Conservation (phyloP, 2,113 vertebrate species). For the Macheiramphus alcinus region DNA sequence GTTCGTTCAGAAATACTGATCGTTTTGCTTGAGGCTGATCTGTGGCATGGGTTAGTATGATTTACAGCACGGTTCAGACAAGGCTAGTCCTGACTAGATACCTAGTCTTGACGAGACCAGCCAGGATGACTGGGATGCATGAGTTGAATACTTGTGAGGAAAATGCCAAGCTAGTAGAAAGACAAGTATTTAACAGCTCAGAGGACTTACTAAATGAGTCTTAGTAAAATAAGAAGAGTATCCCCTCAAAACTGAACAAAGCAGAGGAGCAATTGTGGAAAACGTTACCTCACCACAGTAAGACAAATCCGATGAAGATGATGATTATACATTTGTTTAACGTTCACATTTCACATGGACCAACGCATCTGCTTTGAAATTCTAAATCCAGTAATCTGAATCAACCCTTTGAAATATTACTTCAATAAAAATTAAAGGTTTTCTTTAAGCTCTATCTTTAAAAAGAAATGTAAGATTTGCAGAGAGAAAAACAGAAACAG, state of each 20-base stretch:
- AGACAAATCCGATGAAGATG: background rate
- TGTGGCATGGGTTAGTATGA: background rate
- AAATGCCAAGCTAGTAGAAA: background rate
- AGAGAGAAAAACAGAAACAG: background rate
- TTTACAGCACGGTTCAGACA: background rate
- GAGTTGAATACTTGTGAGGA: background rate
- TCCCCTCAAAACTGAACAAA: background rate
- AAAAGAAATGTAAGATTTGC: background rate
- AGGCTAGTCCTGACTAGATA: background rate
- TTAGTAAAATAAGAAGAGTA: background rate
- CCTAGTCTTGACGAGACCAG: background rate
- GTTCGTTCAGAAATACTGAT: background rate
- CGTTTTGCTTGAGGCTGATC: background rate
- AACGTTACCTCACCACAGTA: background rate
- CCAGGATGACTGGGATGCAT: background rate
- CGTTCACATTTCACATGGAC: background rate
- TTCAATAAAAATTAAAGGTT: background rate
- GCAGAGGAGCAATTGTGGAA: background rate
- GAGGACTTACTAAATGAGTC: background rate
- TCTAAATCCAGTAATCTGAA: background rate
- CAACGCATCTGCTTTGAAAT: background rate
- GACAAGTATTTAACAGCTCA: background rate
- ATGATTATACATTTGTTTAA: background rate
- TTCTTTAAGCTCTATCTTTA: background rate
- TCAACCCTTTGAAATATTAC: background rate